A percentile compares a stretch with the other conserved stretches of the same genome.
These are phyloP conservation scores for Varecia variegata DNA, from an alignment of 2,797 vertebrate genomes.

Conservation along the genomic window DNA sequence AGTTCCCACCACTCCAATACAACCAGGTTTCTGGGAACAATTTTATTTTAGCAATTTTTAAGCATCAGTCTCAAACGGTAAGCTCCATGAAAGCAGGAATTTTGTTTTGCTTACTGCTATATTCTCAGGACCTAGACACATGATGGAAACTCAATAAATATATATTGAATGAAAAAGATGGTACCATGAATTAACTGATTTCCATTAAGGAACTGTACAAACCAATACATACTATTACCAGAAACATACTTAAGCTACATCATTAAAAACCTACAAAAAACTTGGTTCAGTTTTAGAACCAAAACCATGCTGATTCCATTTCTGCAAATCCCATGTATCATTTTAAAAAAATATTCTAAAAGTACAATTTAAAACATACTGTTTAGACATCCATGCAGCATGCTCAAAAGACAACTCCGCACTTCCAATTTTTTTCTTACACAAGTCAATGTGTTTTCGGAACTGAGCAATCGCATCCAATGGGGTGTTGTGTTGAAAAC, in stretches of 20 bases:
- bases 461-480: slow-evolving; percentile 98
- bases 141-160: not conserved
- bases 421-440: slow-evolving; percentile 98
- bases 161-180: not conserved
- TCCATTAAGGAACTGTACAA: not conserved
- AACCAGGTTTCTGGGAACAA: not conserved
- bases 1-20: not conserved
- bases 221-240: not conserved
- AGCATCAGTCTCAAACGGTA: not conserved
- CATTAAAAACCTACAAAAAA: slow-evolving; percentile 29
- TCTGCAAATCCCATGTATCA: not conserved
- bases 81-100: not conserved
- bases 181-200: not conserved
- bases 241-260: not conserved
- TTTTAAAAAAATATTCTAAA: not conserved
- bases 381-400: slow-evolving; percentile 98
- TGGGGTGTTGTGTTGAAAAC: slow-evolving; percentile 99
- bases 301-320: not conserved
- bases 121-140: not conserved
- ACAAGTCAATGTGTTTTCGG: slow-evolving; percentile 96
- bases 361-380: slow-evolving; percentile 86
- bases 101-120: not conserved
- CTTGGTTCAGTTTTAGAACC: not conserved
- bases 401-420: slow-evolving; percentile 96
- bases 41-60: not conserved